Conservation (phyloP, 2,888 invertebrate species). For the Aspidiotus destructor region DNA sequence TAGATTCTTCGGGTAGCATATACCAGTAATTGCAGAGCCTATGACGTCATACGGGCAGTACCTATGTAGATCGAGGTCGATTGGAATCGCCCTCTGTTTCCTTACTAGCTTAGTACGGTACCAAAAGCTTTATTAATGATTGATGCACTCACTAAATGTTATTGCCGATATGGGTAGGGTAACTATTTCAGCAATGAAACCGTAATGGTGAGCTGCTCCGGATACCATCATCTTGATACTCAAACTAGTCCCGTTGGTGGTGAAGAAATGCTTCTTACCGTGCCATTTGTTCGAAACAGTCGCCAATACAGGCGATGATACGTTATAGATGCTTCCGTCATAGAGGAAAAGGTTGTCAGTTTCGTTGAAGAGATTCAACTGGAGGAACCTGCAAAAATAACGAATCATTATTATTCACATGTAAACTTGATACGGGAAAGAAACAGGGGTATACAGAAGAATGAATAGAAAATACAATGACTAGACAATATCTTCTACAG, state of each 20-base stretch:
- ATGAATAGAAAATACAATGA: too few relatives aligned
- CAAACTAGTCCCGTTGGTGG: slow-evolving; percentile 65
- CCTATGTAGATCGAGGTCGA: too few relatives aligned
- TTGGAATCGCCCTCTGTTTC: too few relatives aligned
- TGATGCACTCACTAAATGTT: slow-evolving; percentile 64
- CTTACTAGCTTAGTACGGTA: too few relatives aligned
- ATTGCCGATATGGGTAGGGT: slow-evolving; percentile 86
- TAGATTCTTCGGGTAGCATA: too few relatives aligned
- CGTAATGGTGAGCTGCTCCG: slow-evolving; percentile 76
- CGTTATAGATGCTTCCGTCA: slow-evolving; percentile 87
- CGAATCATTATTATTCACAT: slow-evolving; percentile 7
- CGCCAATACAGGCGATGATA: slow-evolving; percentile 48
- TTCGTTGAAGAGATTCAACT: slow-evolving; percentile 85
- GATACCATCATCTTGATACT: slow-evolving; percentile 88
- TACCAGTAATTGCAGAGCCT: too few relatives aligned
- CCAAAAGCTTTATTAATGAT: background rate
- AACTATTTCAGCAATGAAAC: slow-evolving; percentile 94
- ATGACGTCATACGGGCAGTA: too few relatives aligned
- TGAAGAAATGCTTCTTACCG: slow-evolving; percentile 64
- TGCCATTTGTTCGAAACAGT: slow-evolving; percentile 60
- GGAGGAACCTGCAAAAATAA: slow-evolving; percentile 54
- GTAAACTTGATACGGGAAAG: background rate
- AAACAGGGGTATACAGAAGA: too few relatives aligned
- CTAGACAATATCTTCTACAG: too few relatives aligned
- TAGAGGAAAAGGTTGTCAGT: slow-evolving; percentile 79